These are phyloP conservation scores for Willowsia nigromaculata DNA, from an alignment of 2,888 invertebrate species.

Conservation along the genomic window DNA sequence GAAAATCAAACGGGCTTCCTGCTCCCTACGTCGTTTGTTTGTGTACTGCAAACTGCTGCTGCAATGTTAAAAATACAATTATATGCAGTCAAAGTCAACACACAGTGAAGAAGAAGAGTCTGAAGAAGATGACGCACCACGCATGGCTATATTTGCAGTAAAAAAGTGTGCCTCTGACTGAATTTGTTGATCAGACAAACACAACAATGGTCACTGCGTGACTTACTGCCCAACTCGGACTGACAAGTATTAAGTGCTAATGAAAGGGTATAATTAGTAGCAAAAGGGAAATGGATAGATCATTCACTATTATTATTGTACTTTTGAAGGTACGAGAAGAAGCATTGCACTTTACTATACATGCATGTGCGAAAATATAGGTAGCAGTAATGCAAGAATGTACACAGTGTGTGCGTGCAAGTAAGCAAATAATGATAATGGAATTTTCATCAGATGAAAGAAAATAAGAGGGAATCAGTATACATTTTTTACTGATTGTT, in stretches of 20 bases:
- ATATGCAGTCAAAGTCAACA: slow-evolving; percentile 4
- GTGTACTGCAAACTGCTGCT: slow-evolving; percentile 18
- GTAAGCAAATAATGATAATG: slow-evolving; percentile 39
- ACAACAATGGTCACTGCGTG: slow-evolving; percentile 40
- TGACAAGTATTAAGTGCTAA: slow-evolving; percentile 63
- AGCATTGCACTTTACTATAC: not conserved
- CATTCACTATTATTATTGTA: not conserved
- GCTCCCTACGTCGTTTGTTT: slow-evolving; percentile 43
- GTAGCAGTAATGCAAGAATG: not conserved
- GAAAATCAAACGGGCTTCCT: not conserved
- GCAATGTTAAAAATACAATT: not conserved
- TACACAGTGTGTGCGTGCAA: not conserved
- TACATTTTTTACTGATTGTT: slow-evolving; percentile 13
- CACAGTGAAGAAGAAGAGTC: not conserved
- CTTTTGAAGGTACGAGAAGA: not conserved
- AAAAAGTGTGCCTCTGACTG: slow-evolving; percentile 57
- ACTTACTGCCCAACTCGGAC: slow-evolving; percentile 53
- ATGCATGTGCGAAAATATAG: not conserved
- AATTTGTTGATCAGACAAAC: slow-evolving; percentile 15
- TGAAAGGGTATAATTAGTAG: slow-evolving; percentile 66
- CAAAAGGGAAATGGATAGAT: slow-evolving; percentile 51
- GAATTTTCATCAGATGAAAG: slow-evolving; percentile 47
- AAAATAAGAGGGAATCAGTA: slow-evolving; percentile 22
- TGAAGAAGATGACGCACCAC: too few relatives aligned
- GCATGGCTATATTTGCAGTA: not conserved